Conservation (phyloP, 2,797 vertebrate genomes). For the Heliangelus exortis region DNA sequence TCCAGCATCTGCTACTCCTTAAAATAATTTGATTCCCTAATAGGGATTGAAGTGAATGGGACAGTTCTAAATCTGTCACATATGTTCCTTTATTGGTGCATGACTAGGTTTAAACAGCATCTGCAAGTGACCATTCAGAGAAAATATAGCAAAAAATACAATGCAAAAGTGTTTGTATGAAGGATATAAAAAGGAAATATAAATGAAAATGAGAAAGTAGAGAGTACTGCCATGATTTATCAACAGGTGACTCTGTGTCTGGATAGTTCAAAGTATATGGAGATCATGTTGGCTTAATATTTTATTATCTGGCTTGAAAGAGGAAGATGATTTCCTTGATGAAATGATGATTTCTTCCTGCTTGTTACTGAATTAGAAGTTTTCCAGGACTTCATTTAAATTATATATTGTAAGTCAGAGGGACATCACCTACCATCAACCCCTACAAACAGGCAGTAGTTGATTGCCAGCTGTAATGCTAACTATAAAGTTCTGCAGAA, state of each 20-base stretch:
- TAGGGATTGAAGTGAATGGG: neutral
- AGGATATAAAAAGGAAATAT: neutral
- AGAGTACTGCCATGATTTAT: neutral
- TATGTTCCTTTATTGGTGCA: neutral
- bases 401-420: neutral
- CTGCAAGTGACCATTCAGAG: neutral
- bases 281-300: neutral
- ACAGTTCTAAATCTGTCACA: neutral
- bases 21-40: neutral
- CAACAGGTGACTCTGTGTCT: fast-evolving
- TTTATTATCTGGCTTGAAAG: neutral
- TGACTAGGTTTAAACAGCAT: neutral
- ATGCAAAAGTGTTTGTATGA: neutral
- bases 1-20: neutral
- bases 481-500: neutral
- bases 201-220: neutral
- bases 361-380: neutral
- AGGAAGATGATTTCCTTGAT: neutral
- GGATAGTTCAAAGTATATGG: neutral
- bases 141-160: neutral
- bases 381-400: neutral
- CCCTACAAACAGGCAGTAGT: neutral
- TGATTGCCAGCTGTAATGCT: neutral
- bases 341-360: neutral
- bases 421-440: neutral